phyloP scores from a whole-genome alignment of 2,113 vertebrate species.

The Microcebus jonahi region DNA sequence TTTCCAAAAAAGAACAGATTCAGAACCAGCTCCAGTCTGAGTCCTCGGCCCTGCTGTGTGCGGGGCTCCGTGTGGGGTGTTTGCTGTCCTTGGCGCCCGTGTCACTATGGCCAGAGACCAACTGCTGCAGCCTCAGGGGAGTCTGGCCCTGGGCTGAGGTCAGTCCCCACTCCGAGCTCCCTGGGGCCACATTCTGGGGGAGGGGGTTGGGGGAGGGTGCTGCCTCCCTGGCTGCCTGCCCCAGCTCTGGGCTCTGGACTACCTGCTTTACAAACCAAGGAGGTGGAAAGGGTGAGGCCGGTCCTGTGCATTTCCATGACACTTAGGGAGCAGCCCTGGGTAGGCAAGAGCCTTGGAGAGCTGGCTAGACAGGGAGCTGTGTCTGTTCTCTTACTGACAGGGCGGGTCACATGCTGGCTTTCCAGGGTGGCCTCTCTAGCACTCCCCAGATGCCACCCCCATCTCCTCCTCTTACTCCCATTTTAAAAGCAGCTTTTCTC shows the following conservation, averaged over 20 bases:
- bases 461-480: background rate
- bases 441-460: background rate
- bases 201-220: background rate
- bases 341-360: background rate
- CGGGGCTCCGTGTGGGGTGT: background rate
- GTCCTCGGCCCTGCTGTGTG: background rate
- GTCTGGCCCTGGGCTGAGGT: background rate
- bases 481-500: constrained; percentile 42
- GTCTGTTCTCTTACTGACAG: background rate
- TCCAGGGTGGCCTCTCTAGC: background rate
- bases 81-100: background rate
- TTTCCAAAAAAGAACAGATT: constrained; percentile 62
- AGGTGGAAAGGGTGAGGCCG: background rate
- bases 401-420: constrained; percentile 1
- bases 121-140: background rate
- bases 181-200: background rate
- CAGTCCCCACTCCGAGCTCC: background rate
- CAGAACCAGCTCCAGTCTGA: constrained; percentile 4
- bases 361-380: background rate
- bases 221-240: background rate
- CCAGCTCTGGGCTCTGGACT: no score
- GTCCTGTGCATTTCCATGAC: background rate
- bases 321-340: background rate
- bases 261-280: background rate
- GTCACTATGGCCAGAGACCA: background rate